Percentiles rank a stretch among this genome's conserved stretches.
Conservation (phyloP, 2,797 vertebrate genomes). For the Epinephelus malabaricus region DNA sequence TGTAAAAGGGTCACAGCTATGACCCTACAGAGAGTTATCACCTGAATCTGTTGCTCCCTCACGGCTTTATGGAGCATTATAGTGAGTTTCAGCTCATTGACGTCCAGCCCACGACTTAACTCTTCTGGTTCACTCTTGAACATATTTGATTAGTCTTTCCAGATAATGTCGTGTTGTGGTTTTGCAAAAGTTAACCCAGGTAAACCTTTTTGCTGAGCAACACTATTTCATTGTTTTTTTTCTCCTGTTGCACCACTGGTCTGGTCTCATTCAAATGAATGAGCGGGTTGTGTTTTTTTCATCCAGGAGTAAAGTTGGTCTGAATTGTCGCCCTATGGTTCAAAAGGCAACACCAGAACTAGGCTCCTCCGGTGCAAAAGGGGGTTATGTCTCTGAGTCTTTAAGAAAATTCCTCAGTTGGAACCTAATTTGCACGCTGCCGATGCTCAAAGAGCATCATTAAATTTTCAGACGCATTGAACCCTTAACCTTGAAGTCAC, state of each 20-base stretch:
- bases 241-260: neutral
- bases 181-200: too few species aligned
- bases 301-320: neutral
- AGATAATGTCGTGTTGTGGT: too few species aligned
- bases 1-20: too few species aligned
- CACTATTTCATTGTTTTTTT: too few species aligned
- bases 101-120: neutral
- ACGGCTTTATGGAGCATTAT: too few species aligned
- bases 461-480: slow-evolving; percentile 22
- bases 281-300: slow-evolving; percentile 5
- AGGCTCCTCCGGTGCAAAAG: slow-evolving; percentile 20
- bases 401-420: neutral
- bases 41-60: too few species aligned
- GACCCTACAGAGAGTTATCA: neutral
- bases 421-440: neutral
- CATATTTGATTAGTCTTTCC: neutral
- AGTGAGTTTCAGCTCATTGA: neutral
- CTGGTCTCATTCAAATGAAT: neutral
- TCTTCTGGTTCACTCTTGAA: neutral
- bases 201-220: too few species aligned
- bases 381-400: neutral
- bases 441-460: neutral
- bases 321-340: neutral
- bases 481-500: slow-evolving; percentile 15
- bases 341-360: neutral